Evolutionary conservation across 2,888 invertebrate genomes (phyloP).

Genomic region (Bimastos eiseni): DNA sequence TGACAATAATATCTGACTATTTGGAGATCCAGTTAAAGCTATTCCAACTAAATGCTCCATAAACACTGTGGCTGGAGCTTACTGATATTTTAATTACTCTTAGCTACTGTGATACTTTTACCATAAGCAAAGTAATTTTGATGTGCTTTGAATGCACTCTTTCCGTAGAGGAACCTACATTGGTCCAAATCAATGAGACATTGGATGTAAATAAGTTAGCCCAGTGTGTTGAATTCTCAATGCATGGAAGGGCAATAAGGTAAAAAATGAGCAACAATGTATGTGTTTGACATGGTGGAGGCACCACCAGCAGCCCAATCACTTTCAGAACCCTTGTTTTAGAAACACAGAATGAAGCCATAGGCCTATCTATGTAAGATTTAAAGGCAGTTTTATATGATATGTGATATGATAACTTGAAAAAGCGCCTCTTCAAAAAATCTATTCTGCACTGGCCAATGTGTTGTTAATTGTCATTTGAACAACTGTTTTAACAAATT

Average conservation of each 20-base stretch:
- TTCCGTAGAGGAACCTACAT: neutral
- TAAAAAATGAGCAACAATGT: neutral
- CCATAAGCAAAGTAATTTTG: too few species aligned
- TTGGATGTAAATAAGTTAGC: too few species aligned
- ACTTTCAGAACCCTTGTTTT: neutral
- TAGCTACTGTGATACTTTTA: too few species aligned
- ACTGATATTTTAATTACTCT: neutral
- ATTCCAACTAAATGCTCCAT: too few species aligned
- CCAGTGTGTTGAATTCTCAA: too few species aligned
- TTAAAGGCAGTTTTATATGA: neutral
- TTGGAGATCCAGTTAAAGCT: too few species aligned
- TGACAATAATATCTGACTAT: too few species aligned
- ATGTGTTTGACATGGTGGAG: neutral
- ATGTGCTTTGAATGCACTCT: neutral
- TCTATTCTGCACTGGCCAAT: neutral
- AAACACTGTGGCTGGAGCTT: neutral
- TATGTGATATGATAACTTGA: neutral
- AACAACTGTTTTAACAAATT: too few species aligned
- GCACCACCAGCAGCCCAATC: neutral
- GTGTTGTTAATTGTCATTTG: too few species aligned
- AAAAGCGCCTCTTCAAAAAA: too few species aligned
- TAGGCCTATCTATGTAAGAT: neutral
- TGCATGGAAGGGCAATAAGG: neutral
- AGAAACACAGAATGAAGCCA: neutral
- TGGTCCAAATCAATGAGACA: neutral